These are phyloP conservation scores for Drymonia ruficornis DNA, from an alignment of 2,888 invertebrate genomes.

Conservation along the genomic window DNA sequence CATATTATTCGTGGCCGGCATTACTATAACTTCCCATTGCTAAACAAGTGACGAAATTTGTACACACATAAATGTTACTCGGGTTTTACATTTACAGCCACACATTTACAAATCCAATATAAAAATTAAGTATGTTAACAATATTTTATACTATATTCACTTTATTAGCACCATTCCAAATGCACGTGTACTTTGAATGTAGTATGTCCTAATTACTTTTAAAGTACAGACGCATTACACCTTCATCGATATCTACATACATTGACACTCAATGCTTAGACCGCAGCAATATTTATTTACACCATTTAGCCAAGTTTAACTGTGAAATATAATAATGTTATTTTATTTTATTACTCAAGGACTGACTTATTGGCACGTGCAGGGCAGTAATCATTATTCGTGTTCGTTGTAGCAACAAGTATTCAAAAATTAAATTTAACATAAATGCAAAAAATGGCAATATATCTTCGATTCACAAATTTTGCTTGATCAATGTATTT, in stretches of 20 bases:
- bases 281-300: background rate
- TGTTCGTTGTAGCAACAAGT: conserved; percentile 66
- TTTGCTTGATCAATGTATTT: conserved; percentile 48
- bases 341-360: background rate
- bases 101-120: conserved; percentile 44
- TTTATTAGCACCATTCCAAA: conserved; percentile 77
- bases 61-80: conserved; percentile 24
- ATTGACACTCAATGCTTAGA: conserved; percentile 8
- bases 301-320: background rate
- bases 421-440: conserved; percentile 67
- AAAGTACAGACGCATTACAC: conserved; percentile 64
- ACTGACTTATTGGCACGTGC: conserved; percentile 60
- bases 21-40: conserved; percentile 11
- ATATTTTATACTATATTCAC: conserved; percentile 44
- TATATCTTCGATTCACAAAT: conserved; percentile 65
- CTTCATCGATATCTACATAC: conserved; percentile 39
- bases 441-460: conserved; percentile 84
- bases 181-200: conserved; percentile 60
- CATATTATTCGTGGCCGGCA: conserved; percentile 17
- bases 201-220: conserved; percentile 26
- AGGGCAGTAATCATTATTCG: conserved; percentile 60
- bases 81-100: conserved; percentile 38
- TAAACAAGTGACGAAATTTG: conserved; percentile 25
- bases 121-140: conserved; percentile 45
- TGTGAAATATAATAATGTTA: background rate